Evolutionary conservation across 2,797 vertebrate species (phyloP).

Genomic region (Morus bassanus): DNA sequence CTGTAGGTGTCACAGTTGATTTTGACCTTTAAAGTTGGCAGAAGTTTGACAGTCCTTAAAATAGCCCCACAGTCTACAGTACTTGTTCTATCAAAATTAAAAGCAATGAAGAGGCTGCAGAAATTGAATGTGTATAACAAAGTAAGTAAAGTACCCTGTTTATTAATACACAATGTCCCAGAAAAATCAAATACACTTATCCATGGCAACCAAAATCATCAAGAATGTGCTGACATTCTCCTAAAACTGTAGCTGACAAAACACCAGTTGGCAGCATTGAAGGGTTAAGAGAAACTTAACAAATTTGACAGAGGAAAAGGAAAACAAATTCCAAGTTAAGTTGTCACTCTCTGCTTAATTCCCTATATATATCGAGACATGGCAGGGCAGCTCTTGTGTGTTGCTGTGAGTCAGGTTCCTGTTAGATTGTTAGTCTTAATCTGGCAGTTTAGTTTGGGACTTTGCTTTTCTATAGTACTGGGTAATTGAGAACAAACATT

Average conservation of each 20-base stretch:
- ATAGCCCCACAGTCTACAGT: background rate
- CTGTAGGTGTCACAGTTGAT: slow-evolving; percentile 70
- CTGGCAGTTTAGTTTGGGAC: background rate
- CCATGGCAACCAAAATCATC: slow-evolving; percentile 35
- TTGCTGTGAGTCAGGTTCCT: background rate
- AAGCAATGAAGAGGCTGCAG: background rate
- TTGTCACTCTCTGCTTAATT: background rate
- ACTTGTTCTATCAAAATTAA: slow-evolving; percentile 34
- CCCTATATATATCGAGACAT: background rate
- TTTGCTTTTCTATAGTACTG: background rate
- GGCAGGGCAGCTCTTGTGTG: background rate
- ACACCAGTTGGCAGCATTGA: slow-evolving; percentile 38
- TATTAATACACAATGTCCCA: slow-evolving; percentile 21
- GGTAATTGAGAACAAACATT: background rate
- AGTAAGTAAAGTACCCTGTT: background rate
- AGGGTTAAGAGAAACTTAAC: slow-evolving; percentile 40
- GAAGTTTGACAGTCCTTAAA: slow-evolving; percentile 63
- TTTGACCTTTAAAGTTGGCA: slow-evolving; percentile 76
- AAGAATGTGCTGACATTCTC: slow-evolving; percentile 13
- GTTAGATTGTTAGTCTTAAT: background rate
- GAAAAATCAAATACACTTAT: slow-evolving; percentile 27
- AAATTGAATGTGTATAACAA: background rate
- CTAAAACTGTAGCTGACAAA: slow-evolving; percentile 46
- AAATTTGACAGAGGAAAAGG: slow-evolving; percentile 18
- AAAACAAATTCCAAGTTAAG: slow-evolving; percentile 43